Base-by-base conservation (phyloP, 2,888 invertebrate genomes). In the Theretra japonica region DNA sequence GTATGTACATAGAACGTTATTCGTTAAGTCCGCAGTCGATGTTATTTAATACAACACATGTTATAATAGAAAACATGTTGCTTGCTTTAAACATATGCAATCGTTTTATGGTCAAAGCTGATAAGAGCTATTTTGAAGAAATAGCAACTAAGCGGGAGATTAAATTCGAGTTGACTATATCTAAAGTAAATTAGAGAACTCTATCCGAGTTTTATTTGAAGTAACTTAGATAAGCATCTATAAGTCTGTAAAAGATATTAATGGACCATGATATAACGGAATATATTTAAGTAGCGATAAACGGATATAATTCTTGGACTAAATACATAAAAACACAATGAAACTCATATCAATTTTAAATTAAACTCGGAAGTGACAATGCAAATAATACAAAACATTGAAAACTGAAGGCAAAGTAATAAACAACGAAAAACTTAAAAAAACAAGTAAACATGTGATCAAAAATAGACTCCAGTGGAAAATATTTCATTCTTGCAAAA, bases 11-110 rank as follows among this genome's bases (percentile, higher is more conserved):
- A 73, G 69, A 76, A 79, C 76, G 75, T 69, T 83, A 81, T 82
- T 86, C 79, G 73, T 81, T 85, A 79, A 84, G 81, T 80, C 76
- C 70, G 75, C 74, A 77, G 74, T 78, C 76, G 80, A 82, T 86
- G 82, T 83, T 83, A 77, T 83, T 82, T 75, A 75, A 80, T 80
- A 75, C 73, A 82, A 82, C 83, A 82, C 41, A 25, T 58, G 58
- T 25, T 25, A 25, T 58, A 25, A 58, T 58, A 17, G 19, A n/a
- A 53, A 53, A 53, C 53, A n/a, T n/a, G 53, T 53, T n/a, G n/a
- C 19, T 53, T n/a, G 6, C 53, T 17, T 53, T 53, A 53, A n/a
- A 53, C 53, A n/a, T 53, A 6, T n/a, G 19, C n/a, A 53, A 53
- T 53, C 19, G 53, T 53, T 41, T 41, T 15, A 41, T 41, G 15